Base-by-base conservation (phyloP, 2,797 vertebrate genomes). In the Gallinago solitaria region DNA sequence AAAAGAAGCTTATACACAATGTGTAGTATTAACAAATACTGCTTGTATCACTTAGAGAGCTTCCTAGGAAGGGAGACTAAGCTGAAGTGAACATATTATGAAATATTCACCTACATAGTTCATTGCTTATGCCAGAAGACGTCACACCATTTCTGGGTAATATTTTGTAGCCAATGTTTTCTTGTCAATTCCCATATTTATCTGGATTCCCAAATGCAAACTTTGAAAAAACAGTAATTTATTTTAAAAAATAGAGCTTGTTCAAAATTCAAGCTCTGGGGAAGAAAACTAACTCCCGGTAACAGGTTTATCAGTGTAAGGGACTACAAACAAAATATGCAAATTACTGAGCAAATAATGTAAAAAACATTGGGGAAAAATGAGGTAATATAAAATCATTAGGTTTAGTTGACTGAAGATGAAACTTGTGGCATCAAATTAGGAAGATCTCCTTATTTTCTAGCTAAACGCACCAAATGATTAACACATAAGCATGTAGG, bases 141-240 rank as follows among this genome's bases (percentile, higher is more conserved):
- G 32, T 19, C 39, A 89, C 37, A 67, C 33, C 10, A 64, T 21
- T 85, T 92, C 81, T 53, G 19, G 47, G 87, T 68, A 93, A 51
- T 50, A 95, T 57, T 80, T 69, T 73, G 35, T 48, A 96, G 79
- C 12, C 23, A 56, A 20, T 27, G 37, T 30, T 67, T 90, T 80
- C 71, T 81, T 87, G 37, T 53, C 67, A 94, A 90, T 57, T 92
- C 56, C 59, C 54, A 54, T 33, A 83, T 91, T 83, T 87, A 93
- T 86, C 16, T 80, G 35, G 53, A 82, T 51, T 89, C 93, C 83
- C 77, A 71, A 87, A 95, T 35, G 64, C 32, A 68, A 39, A 73
- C 37, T 50, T 75, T 21, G 15, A 91, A 93, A 95, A 68, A 21
- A 32, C 5, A 1, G 18, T 23, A 9, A 81, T 71, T 77, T 69